These are phyloP conservation scores for Prietella phreatophila DNA, from an alignment of 2,113 vertebrate species.

Conservation along the genomic window DNA sequence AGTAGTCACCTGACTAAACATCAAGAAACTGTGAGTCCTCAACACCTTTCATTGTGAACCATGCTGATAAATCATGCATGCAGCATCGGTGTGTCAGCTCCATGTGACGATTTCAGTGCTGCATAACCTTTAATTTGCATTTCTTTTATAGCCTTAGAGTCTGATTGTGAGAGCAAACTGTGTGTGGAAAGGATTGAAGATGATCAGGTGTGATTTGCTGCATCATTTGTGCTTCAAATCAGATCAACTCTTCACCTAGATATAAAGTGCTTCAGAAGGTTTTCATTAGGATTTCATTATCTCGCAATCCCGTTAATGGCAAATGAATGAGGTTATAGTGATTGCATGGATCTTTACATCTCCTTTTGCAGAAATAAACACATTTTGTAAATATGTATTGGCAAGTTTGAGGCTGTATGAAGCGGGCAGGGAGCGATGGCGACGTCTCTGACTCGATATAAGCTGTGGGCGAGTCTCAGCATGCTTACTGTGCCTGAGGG, in stretches of 20 bases:
- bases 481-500: constrained; percentile 6
- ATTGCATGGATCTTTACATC: not conserved
- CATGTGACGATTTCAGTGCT: not conserved
- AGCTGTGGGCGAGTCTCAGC: constrained; percentile 32
- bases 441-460: constrained; percentile 3
- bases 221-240: not conserved
- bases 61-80: not conserved
- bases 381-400: not conserved
- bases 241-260: not conserved
- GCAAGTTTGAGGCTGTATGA: not conserved
- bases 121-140: not conserved
- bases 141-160: not conserved
- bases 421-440: not conserved
- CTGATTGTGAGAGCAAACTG: not conserved
- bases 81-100: not conserved
- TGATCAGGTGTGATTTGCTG: not conserved
- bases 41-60: not conserved
- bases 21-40: not conserved
- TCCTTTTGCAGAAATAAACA: not conserved
- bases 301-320: not conserved
- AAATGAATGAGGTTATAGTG: not conserved
- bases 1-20: not conserved
- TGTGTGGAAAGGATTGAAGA: not conserved
- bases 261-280: not conserved
- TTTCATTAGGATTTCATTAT: not conserved